phyloP scores from a whole-genome alignment of 2,888 invertebrate genomes.

The Nemotelus nigrinus region DNA sequence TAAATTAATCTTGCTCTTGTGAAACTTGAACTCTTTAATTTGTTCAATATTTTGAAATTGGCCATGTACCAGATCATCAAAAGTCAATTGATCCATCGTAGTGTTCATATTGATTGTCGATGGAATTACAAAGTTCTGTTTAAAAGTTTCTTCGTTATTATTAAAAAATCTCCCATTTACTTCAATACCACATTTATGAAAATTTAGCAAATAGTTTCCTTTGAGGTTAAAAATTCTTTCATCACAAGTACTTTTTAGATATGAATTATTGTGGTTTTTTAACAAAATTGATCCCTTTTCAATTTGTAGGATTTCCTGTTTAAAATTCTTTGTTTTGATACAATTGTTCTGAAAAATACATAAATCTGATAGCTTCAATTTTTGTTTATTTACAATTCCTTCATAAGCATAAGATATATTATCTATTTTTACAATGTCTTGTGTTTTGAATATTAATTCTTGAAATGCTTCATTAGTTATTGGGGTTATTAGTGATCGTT shows the following conservation, averaged over 20 bases:
- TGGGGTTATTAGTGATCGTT: conserved; percentile 12
- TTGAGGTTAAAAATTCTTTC: conserved; percentile 5
- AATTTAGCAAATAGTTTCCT: conserved; percentile 28
- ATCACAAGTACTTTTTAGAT: conserved; percentile 21
- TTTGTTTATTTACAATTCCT: background rate
- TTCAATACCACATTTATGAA: conserved; percentile 31
- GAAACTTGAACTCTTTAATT: conserved; percentile 40
- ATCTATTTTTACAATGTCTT: conserved; percentile 17
- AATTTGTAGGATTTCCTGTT: conserved; percentile 6
- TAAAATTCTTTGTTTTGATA: background rate
- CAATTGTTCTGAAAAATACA: conserved; percentile 27
- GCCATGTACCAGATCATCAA: conserved; percentile 39
- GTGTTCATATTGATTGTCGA: background rate
- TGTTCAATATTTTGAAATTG: conserved; percentile 41
- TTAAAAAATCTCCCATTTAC: conserved; percentile 23
- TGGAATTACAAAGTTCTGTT: conserved; percentile 39
- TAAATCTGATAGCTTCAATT: background rate
- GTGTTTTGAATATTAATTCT: conserved; percentile 17
- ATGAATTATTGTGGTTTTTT: conserved; percentile 11
- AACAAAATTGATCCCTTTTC: conserved; percentile 12
- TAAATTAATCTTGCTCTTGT: conserved; percentile 23
- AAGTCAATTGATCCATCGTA: conserved; percentile 13
- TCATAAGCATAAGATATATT: conserved; percentile 3
- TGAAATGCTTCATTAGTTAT: conserved; percentile 6
- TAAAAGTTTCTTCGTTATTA: conserved; percentile 39